Evolutionary conservation across 2,113 vertebrate genomes (phyloP).

Genomic region (Platycercus adscitus): DNA sequence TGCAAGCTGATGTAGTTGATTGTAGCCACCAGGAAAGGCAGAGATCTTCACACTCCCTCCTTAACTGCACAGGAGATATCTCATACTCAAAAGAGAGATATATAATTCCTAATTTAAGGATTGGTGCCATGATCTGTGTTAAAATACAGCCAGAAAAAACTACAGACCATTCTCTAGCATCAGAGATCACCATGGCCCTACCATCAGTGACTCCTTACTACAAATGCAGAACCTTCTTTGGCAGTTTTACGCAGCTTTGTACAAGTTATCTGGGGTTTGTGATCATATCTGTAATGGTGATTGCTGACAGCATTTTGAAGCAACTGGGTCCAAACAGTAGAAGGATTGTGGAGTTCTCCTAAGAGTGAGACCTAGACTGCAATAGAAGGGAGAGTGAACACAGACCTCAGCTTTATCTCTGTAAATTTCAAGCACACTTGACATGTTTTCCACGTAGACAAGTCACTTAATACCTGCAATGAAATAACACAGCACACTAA

Average conservation of each 20-base stretch:
- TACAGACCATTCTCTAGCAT: not conserved
- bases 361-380: not conserved
- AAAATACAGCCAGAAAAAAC: not conserved
- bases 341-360: not conserved
- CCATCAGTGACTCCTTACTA: not conserved
- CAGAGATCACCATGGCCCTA: not conserved
- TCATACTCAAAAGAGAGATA: not conserved
- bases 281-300: not conserved
- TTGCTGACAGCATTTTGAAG: not conserved
- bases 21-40: not conserved
- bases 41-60: not conserved
- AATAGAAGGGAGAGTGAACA: not conserved
- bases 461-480: not conserved
- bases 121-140: not conserved
- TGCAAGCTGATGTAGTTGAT: not conserved
- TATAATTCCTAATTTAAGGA: not conserved
- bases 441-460: not conserved
- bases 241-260: not conserved
- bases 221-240: not conserved
- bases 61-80: not conserved
- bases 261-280: not conserved
- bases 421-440: not conserved
- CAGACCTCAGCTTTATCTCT: not conserved
- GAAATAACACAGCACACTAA: not conserved
- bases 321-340: not conserved